phyloP scores from a whole-genome alignment of 2,113 vertebrate species.

The Notechis scutatus region DNA sequence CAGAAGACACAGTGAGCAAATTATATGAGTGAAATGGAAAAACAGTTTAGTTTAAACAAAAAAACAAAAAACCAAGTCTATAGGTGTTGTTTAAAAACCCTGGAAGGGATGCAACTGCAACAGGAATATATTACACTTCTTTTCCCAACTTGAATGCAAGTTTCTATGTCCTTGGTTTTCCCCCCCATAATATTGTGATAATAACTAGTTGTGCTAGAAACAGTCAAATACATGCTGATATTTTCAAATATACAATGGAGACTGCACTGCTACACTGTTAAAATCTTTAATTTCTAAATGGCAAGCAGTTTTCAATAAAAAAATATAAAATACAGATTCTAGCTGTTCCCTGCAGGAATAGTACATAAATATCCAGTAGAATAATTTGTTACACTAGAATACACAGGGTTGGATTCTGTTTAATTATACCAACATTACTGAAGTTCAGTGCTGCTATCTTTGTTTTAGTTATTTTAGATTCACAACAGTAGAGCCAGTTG shows the following conservation, averaged over 20 bases:
- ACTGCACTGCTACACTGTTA: conserved; percentile 17
- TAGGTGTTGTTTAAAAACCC: background rate
- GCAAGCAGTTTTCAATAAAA: conserved; percentile 51
- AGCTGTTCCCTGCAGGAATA: conserved; percentile 62
- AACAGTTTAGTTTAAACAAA: background rate
- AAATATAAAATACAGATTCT: conserved; percentile 63
- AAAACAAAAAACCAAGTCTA: background rate
- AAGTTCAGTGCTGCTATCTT: conserved; percentile 33
- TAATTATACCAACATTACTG: conserved; percentile 49
- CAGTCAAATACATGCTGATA: background rate
- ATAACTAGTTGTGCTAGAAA: background rate
- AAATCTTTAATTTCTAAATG: conserved; percentile 48
- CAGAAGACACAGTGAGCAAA: background rate
- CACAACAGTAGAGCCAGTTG: background rate
- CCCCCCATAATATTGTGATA: background rate
- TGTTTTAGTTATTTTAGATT: conserved; percentile 36
- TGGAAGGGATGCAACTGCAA: background rate
- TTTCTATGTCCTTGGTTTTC: background rate
- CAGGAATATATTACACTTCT: conserved; percentile 2
- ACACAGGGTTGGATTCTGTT: conserved; percentile 54
- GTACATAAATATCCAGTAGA: conserved; percentile 67
- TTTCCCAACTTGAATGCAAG: background rate
- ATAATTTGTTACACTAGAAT: conserved; percentile 64
- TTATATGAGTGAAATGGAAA: background rate
- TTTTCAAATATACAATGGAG: background rate